A percentile compares a stretch with the other conserved stretches of the same genome.
These are phyloP conservation scores for Andrena dorsata DNA, from an alignment of 2,888 invertebrate genomes.

Conservation along the genomic window DNA sequence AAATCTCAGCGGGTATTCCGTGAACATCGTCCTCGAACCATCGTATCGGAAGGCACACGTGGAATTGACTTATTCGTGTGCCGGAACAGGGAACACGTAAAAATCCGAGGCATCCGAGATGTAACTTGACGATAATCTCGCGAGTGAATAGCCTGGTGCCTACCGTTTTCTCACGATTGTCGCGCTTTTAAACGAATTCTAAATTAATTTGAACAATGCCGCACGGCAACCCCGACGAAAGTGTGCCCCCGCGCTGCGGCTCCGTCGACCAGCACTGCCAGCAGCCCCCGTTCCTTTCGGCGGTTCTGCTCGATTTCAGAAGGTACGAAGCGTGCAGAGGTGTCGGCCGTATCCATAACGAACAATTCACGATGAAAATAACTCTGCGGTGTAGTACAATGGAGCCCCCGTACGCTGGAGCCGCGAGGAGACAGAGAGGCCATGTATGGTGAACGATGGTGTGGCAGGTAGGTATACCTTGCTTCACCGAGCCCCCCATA, in stretches of 20 bases:
- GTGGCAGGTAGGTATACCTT: conserved; percentile 64
- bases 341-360: conserved; percentile 64
- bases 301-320: conserved; percentile 50
- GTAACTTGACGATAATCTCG: conserved; percentile 17
- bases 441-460: conserved; percentile 72
- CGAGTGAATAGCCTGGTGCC: neutral
- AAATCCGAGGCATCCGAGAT: conserved; percentile 29
- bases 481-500: conserved; percentile 61
- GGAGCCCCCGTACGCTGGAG: conserved; percentile 60
- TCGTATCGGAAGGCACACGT: conserved; percentile 21
- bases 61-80: conserved; percentile 51
- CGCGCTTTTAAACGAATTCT: conserved; percentile 18
- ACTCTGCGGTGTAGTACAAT: conserved; percentile 69
- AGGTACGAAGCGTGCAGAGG: conserved; percentile 51
- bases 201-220: conserved; percentile 56
- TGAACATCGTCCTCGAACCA: conserved; percentile 16
- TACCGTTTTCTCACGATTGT: conserved; percentile 34
- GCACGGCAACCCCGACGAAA: neutral
- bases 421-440: conserved; percentile 67
- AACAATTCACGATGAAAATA: conserved; percentile 72
- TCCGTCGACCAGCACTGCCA: conserved; percentile 19
- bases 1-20: conserved; percentile 51
- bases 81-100: neutral
- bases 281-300: conserved; percentile 32
- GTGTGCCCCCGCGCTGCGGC: neutral